Conservation (phyloP, 2,113 vertebrate genomes). For the Zosterops hypoxanthus region DNA sequence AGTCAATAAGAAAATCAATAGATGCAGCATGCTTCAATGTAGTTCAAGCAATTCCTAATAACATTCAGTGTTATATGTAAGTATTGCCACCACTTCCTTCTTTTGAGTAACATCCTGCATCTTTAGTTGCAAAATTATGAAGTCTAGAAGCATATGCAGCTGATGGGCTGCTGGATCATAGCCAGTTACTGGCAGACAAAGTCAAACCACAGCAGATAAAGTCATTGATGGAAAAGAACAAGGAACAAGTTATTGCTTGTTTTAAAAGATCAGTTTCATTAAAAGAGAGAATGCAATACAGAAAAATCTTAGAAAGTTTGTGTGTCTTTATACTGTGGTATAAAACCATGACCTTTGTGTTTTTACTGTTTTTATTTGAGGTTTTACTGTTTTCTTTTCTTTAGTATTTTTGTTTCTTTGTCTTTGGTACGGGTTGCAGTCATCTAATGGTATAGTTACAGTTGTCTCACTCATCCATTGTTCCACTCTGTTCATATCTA, state of each 20-base stretch:
- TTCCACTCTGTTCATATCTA: background rate
- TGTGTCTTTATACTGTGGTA: background rate
- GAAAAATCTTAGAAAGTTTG: background rate
- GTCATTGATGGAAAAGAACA: background rate
- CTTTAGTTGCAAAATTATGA: background rate
- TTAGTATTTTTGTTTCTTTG: background rate
- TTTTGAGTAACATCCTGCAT: background rate
- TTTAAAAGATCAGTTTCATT: background rate
- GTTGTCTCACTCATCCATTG: background rate
- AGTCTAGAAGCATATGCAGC: background rate
- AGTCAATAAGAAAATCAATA: constrained; percentile 38
- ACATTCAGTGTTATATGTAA: background rate
- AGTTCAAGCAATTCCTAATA: background rate
- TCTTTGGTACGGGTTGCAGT: background rate
- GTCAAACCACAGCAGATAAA: background rate
- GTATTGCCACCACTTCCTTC: background rate
- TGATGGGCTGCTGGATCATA: background rate
- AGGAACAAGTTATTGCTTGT: background rate
- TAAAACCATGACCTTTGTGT: background rate
- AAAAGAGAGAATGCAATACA: background rate
- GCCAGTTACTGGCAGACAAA: background rate
- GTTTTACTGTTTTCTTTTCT: background rate
- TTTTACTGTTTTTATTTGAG: background rate
- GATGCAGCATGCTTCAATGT: background rate
- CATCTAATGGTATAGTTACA: background rate